Percentiles rank a stretch among this genome's conserved stretches.
Evolutionary conservation across 92 coral and sea anemone species (phyloP).

Genomic region (Phenganax subtilis): DNA sequence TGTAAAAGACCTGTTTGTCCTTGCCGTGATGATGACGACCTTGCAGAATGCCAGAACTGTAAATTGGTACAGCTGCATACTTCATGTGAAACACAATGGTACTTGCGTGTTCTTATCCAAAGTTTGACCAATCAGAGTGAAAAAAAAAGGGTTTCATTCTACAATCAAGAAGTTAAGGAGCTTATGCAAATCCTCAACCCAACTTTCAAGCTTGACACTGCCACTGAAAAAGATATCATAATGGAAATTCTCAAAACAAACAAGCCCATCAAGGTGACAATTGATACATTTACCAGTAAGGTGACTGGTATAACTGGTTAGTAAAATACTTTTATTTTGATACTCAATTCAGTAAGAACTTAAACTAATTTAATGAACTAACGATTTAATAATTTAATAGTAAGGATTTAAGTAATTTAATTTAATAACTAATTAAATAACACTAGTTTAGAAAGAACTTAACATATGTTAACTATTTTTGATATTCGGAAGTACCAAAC

Average conservation of each 20-base stretch:
- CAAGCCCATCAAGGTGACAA: slow-evolving; percentile 20
- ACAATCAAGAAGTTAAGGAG: slow-evolving; percentile 51
- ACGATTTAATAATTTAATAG: no score
- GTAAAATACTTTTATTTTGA: no score
- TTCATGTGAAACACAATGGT: slow-evolving; percentile 49
- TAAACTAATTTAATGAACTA: no score
- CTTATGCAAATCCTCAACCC: slow-evolving; percentile 33
- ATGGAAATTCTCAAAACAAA: slow-evolving; percentile 39
- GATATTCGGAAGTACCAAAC: no score
- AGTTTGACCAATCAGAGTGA: slow-evolving; percentile 45
- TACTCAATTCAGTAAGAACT: no score
- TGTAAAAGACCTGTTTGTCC: slow-evolving; percentile 48
- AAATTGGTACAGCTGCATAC: slow-evolving; percentile 37
- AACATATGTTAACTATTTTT: no score
- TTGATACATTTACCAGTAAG: not conserved
- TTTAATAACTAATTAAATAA: no score
- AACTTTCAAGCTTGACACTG: slow-evolving; percentile 3
- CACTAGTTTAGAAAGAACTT: no score
- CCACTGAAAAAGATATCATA: slow-evolving; percentile 37
- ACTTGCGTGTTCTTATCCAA: slow-evolving; percentile 44
- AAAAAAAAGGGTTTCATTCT: slow-evolving; percentile 38
- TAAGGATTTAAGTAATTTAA: no score
- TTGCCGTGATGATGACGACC: slow-evolving; percentile 40
- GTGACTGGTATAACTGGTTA: not conserved
- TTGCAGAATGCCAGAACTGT: slow-evolving; percentile 48